Base-by-base conservation (phyloP, 2,888 invertebrate species). In the Sinohyriopsis cumingii region DNA sequence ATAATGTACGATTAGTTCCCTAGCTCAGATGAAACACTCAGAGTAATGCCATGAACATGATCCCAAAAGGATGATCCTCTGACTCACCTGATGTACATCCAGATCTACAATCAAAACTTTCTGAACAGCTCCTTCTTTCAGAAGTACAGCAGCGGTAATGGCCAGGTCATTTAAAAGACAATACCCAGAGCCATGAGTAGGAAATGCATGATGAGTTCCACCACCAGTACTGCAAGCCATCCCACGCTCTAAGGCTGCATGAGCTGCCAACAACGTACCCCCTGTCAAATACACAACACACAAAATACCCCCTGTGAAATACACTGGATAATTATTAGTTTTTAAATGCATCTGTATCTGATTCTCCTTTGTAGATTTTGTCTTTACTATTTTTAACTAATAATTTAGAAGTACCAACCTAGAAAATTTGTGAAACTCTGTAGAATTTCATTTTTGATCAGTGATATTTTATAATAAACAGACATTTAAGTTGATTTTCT, bases 151-250 rank as follows among this genome's bases (percentile, higher is more conserved):
- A 12, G 88, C 86, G 33, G 88, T 71, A 1, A 88, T 79, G 1
- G 88, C 87, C 66, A 88, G 59, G 71, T 88, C 88, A 75, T 88
- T 88, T 61, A 88, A 69, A 9, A 88, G 82, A 68, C 88, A 88
- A 71, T 81, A 88, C 15, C 88, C 88, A 5, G 87, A 82, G 12
- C 87, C 88, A 59, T 80, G 73, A 61, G 75, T 79, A 20, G 87
- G 84, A 69, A 82, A 86, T 22, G 88, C 88, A 69, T 88, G 88
- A 68, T 88, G 88, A 4, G 88, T 88, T 7, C 88, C 88, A 9
- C 88, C 88, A 4, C 82, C 88, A 18, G 87, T 87, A 66, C 86
- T 87, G 69, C 86, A 87, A 1, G 87, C 86, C 59, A 88, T 63
- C 1, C 88, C 88, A 19, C 80, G 73, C 69, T 84, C 77, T 66